Percentiles rank a stretch among this genome's conserved stretches.
Evolutionary conservation across 1,140 invertebrate species (phyloP).

Genomic region (Drosophila arawakana): DNA sequence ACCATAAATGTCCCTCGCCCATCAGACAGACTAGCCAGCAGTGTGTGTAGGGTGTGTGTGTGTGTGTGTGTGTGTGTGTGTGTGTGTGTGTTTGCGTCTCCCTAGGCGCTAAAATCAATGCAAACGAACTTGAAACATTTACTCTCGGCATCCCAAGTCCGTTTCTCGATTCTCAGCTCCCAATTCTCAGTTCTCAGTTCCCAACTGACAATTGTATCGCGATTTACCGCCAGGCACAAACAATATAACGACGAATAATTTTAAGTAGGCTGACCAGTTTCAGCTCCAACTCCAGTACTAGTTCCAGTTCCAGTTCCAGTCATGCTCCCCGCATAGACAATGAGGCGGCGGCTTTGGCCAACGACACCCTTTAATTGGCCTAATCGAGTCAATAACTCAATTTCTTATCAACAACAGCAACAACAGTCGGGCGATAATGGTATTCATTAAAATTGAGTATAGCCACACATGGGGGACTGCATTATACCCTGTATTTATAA

Average conservation of each 20-base stretch:
- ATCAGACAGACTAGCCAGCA: conserved; percentile 23
- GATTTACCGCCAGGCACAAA: conserved; percentile 71
- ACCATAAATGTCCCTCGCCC: conserved; percentile 61
- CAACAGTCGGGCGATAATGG: conserved; percentile 51
- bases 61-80: conserved; percentile 28
- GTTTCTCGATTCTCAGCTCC: not conserved
- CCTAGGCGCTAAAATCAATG: conserved; percentile 70
- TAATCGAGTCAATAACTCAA: conserved; percentile 78
- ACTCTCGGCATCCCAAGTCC: conserved; percentile 10
- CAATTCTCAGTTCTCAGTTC: conserved; percentile 16
- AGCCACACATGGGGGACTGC: not conserved
- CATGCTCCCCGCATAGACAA: conserved; percentile 12
- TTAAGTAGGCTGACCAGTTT: conserved; percentile 42
- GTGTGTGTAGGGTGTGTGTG: conserved; percentile 22
- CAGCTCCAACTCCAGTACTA: not conserved
- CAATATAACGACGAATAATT: conserved; percentile 34
- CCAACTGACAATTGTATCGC: conserved; percentile 75
- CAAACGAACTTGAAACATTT: conserved; percentile 72
- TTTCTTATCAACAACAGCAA: conserved; percentile 65
- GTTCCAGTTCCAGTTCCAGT: not conserved
- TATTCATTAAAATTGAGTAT: conserved; percentile 29
- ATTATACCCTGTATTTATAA: conserved; percentile 3
- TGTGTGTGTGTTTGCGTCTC: conserved; percentile 32
- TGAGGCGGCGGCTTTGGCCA: conserved; percentile 17
- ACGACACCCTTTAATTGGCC: conserved; percentile 75